Base-by-base conservation (phyloP, 2,888 invertebrate genomes). In the Leptinotarsa peninsularis region DNA sequence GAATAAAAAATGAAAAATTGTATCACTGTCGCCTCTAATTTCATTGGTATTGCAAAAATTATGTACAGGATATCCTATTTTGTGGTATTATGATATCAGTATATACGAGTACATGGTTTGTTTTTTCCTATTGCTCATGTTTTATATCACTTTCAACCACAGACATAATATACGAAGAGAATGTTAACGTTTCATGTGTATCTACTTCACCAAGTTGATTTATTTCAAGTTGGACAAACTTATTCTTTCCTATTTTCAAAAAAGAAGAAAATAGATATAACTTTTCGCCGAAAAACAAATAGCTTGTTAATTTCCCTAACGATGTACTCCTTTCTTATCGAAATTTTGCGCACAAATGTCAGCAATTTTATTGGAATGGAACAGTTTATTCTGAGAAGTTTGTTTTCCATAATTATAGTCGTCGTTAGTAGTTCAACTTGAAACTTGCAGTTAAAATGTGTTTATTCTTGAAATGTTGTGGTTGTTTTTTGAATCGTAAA, bases 31-130 rank as follows among this genome's bases (percentile, higher is more conserved):
- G 18, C n/a, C 27, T 63, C 33, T n/a, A 17, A 33, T 43, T 63
- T 63, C 17, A 63, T 17, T 17, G 21, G 10, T 15, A 63, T 43
- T 63, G 17, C 33, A 63, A 63, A 63, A 63, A 63, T 17, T 43
- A 63, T 7, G 18, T 33, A 18, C 63, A 63, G 63, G 63, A 63
- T 63, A 63, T 63, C 63, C 63, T 63, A 63, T 63, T 58, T 63
- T 63, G n/a, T 63, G 63, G 63, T 63, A 1, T 43, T 2, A 43
- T n/a, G 63, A 18, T 14, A 63, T 33, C 63, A n/a, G 23, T 58
- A 21, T 23, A 58, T 4, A 52, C 43, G 43, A 10, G 3, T 17
- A 58, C 21, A 58, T 18, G 17, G 63, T 63, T 33, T 63, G n/a
- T 63, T 63, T 43, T 63, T 17, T 63, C 43, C 33, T 17, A 43